Conservation (phyloP, 2,113 vertebrate genomes). For the Rhabdomys dilectus region DNA sequence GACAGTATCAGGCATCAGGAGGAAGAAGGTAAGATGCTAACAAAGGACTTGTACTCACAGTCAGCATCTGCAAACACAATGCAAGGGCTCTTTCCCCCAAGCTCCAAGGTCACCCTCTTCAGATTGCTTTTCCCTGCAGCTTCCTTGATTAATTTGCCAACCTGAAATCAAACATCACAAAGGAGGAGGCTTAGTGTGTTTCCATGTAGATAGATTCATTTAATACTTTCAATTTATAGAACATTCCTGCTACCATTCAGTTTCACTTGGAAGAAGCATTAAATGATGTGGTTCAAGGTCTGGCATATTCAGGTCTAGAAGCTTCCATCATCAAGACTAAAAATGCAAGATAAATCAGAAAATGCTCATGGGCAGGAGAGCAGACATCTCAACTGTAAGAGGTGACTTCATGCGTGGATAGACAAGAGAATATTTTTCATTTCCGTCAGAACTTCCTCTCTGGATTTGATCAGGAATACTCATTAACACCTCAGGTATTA, state of each 20-base stretch:
- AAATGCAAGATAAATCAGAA: background rate
- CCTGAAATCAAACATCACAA: slow-evolving; percentile 84
- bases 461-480: background rate
- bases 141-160: slow-evolving; percentile 93
- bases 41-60: slow-evolving; percentile 86
- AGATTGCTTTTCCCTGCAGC: slow-evolving; percentile 94
- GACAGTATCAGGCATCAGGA: background rate
- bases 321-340: background rate
- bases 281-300: background rate
- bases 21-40: background rate
- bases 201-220: background rate
- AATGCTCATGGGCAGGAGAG: background rate
- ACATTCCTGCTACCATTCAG: background rate
- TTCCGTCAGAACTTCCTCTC: slow-evolving; percentile 11
- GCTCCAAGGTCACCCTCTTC: slow-evolving; percentile 94
- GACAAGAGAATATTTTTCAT: background rate
- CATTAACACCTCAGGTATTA: background rate
- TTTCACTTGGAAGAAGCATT: background rate
- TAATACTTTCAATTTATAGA: background rate
- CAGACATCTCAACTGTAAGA: background rate
- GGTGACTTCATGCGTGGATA: no score
- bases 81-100: slow-evolving; percentile 94
- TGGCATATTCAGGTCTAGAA: background rate
- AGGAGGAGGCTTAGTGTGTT: background rate
- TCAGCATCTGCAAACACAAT: slow-evolving; percentile 95